Percentiles rank a stretch among this genome's conserved stretches.
Conservation (phyloP, 2,888 invertebrate genomes). For the Diarsia dahlii region DNA sequence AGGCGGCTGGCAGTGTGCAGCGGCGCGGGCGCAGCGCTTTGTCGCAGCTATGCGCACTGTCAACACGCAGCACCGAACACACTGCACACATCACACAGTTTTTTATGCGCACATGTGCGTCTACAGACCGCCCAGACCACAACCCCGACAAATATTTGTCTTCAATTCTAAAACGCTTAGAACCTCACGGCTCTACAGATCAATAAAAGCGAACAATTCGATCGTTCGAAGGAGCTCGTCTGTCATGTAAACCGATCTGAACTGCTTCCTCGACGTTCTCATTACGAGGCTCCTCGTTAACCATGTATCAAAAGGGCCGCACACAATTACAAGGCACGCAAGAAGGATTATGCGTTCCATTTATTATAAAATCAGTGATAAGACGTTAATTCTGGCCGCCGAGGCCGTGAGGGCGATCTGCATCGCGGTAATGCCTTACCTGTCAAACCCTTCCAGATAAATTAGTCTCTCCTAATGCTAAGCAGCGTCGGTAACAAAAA, state of each 20-base stretch:
- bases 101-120: slow-evolving; percentile 86
- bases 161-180: slow-evolving; percentile 88
- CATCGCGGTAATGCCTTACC: slow-evolving; percentile 82
- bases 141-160: slow-evolving; percentile 88
- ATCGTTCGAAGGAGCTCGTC: slow-evolving; percentile 67
- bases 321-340: slow-evolving; percentile 64
- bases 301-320: slow-evolving; percentile 57
- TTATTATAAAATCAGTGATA: slow-evolving; percentile 75
- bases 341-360: slow-evolving; percentile 69
- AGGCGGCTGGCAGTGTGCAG: slow-evolving; percentile 60
- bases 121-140: slow-evolving; percentile 85
- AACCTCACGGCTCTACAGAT: slow-evolving; percentile 81
- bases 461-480: slow-evolving; percentile 85
- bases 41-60: slow-evolving; percentile 88
- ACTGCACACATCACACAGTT: slow-evolving; percentile 83
- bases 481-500: slow-evolving; percentile 84
- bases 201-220: slow-evolving; percentile 81
- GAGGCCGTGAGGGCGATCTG: slow-evolving; percentile 72
- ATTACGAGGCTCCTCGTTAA: slow-evolving; percentile 60
- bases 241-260: slow-evolving; percentile 57
- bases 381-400: slow-evolving; percentile 73
- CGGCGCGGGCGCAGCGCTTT: slow-evolving; percentile 74
- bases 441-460: slow-evolving; percentile 87
- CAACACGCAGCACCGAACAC: slow-evolving; percentile 83
- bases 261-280: slow-evolving; percentile 59